A percentile compares a stretch with the other conserved stretches of the same genome.
Evolutionary conservation across 1,140 invertebrate genomes (phyloP).

Genomic region (Apolygus lucorum): DNA sequence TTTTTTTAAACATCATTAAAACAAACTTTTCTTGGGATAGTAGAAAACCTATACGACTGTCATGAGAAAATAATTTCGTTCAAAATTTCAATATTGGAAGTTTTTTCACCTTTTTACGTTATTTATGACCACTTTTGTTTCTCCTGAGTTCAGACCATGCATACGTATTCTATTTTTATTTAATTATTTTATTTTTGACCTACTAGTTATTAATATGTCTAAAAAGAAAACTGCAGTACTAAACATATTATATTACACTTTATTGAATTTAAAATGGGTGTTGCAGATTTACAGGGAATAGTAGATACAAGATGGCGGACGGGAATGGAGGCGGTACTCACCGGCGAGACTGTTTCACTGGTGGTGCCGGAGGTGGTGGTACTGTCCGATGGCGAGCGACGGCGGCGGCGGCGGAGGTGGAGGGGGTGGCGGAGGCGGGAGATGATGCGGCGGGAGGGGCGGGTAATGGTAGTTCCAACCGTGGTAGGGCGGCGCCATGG

Average conservation of each 20-base stretch:
- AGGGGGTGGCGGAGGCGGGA: background rate
- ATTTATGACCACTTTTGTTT: too few species aligned
- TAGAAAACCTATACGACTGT: too few species aligned
- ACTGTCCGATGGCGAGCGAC: constrained; percentile 1
- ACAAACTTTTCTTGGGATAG: too few species aligned
- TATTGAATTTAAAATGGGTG: too few species aligned
- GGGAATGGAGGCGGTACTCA: background rate
- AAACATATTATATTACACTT: too few species aligned
- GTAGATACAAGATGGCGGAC: background rate
- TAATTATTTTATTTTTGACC: too few species aligned
- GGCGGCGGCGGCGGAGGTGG: background rate
- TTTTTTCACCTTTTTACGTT: background rate
- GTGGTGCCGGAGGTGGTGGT: constrained; percentile 2
- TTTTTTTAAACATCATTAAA: too few species aligned
- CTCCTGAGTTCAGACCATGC: background rate
- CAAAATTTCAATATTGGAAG: background rate
- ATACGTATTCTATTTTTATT: too few species aligned
- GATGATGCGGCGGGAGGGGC: background rate
- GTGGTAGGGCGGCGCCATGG: background rate
- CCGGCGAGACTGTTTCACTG: background rate
- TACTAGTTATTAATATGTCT: too few species aligned
- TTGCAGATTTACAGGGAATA: background rate
- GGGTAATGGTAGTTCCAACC: constrained; percentile 8
- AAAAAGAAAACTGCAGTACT: too few species aligned
- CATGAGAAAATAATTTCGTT: background rate